Evolutionary conservation across 2,113 vertebrate species (phyloP).

Genomic region (Chloropsis hardwickii): DNA sequence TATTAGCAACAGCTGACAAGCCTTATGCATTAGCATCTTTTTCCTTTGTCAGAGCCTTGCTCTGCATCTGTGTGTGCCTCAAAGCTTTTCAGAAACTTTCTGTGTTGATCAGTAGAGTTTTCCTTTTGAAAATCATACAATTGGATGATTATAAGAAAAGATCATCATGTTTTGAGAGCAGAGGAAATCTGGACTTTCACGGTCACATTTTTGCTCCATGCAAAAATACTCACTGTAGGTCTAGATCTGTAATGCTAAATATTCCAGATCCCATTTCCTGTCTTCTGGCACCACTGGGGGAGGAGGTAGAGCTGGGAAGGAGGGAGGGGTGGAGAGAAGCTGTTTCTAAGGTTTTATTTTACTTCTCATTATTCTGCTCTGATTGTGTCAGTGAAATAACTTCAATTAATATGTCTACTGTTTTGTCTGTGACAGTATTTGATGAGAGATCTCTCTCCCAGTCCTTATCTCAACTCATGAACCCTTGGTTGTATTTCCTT

Average conservation of each 20-base stretch:
- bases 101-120: not conserved
- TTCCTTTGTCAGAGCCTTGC: not conserved
- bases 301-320: not conserved
- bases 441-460: not conserved
- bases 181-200: not conserved
- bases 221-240: not conserved
- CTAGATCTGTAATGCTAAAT: not conserved
- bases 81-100: not conserved
- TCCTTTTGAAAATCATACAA: not conserved
- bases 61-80: not conserved
- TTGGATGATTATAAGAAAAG: not conserved
- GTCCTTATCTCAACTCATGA: not conserved
- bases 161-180: not conserved
- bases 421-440: rapidly evolving
- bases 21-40: not conserved
- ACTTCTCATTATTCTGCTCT: not conserved
- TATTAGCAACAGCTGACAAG: not conserved
- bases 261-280: not conserved
- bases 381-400: not conserved
- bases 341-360: not conserved
- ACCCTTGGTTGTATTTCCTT: not conserved
- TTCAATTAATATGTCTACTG: not conserved
- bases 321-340: not conserved
- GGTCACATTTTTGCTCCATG: not conserved
- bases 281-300: too few species aligned